Evolutionary conservation across 1,140 invertebrate species (phyloP), one percentile per base, ranked within the genome.

Genomic region (Panagrolaimus sp.): DNA sequence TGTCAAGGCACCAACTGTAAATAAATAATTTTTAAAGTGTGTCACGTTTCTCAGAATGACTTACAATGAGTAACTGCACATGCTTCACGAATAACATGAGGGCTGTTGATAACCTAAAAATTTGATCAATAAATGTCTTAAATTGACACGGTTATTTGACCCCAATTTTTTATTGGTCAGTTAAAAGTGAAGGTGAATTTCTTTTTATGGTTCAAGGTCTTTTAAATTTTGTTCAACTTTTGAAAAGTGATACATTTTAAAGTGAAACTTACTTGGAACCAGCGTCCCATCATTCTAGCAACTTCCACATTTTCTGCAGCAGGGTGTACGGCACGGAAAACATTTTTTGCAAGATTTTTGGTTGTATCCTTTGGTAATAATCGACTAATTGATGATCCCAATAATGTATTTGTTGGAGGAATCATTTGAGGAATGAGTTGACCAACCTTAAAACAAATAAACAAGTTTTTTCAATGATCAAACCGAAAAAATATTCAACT

Each of bases 381-480:
- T 15, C 80, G 73, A 62, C 70, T 76, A 55, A 82, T 83, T 0
- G 80, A 82, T 10, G 82, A 83, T 28, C 80, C 80, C 28, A 82
- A 66, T 12, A 82, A 69, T n/a, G 82, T 82, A 67, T 82, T 82
- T 21, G 80, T 80, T 45, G 80, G 80, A n/a, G 80, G 80, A 48
- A 82, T 83, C 82, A 83, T 80, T 75, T 82, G 80, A 46, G 80
- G 80, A 38, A 82, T 78, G 1, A 82, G 70, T 69, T 82, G 80
- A 24, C 82, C 80, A 44, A 81, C 76, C 77, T 80, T 58, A 64
- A 71, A 65, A 38, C 2, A 38, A 38, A 38, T 2, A 38, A 38
- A 4, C 32, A 38, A 74, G 62, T n/a, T 48, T 71, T 43, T 5
- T n/a, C 1, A 43, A 38, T 58, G 55, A 9, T n/a, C 10, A 43